These are phyloP conservation scores for Chiloscyllium plagiosum DNA, from an alignment of 2,113 vertebrate species.

Conservation along the genomic window DNA sequence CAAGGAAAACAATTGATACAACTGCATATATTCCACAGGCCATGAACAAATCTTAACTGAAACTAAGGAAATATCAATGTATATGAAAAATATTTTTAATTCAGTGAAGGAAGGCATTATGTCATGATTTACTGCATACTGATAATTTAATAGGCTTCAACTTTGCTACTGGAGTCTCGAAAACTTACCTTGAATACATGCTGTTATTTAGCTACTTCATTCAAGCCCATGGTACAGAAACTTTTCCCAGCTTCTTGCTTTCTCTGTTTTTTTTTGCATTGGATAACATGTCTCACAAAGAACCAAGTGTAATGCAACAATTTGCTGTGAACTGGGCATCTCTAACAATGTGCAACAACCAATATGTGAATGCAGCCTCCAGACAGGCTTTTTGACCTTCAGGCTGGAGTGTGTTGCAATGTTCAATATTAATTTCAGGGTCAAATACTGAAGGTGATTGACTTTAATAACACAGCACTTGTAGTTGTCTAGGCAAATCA, in stretches of 20 bases:
- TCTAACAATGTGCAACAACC: constrained; percentile 6
- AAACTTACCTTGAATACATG: constrained; percentile 15
- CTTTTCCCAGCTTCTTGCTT: constrained; percentile 21
- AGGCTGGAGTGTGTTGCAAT: constrained; percentile 45
- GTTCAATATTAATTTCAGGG: constrained; percentile 51
- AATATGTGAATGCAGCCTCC: constrained; percentile 27
- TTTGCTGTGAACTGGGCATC: constrained; percentile 22
- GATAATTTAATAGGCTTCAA: constrained; percentile 31
- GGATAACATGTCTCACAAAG: constrained; percentile 27
- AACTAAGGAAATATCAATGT: background rate
- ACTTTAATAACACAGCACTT: constrained; percentile 51
- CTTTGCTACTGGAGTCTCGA: constrained; percentile 9
- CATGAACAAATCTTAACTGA: constrained; percentile 11
- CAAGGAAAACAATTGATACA: constrained; percentile 10
- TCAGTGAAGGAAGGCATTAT: constrained; percentile 19
- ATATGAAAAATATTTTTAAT: constrained; percentile 22
- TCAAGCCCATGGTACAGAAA: constrained; percentile 25
- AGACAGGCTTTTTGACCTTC: constrained; percentile 39
- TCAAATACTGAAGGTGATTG: constrained; percentile 47
- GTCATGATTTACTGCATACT: constrained; percentile 32
- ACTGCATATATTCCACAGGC: background rate
- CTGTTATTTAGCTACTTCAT: background rate
- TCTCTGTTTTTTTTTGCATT: constrained; percentile 18
- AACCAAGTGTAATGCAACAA: constrained; percentile 14
- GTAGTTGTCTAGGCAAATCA: constrained; percentile 49